Conservation (phyloP, 1,140 invertebrate species). For the Hycleus cichorii region DNA sequence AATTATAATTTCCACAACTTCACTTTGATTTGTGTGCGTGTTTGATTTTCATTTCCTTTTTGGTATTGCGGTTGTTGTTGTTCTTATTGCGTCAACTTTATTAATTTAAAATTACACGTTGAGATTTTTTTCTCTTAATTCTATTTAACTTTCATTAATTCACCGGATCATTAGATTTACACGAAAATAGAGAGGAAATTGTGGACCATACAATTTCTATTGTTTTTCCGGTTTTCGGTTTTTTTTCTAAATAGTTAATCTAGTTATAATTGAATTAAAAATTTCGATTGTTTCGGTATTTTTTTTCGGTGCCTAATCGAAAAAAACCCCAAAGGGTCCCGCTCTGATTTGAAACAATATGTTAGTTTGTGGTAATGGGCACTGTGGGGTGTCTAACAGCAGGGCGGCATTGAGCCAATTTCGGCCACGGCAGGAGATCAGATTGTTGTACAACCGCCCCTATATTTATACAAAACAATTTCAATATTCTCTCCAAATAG, state of each 20-base stretch:
- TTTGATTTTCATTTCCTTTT: not conserved
- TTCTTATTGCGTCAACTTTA: no score
- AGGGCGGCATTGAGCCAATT: conserved; percentile 39
- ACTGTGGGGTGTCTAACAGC: conserved; percentile 27
- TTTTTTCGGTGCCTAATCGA: conserved; percentile 3
- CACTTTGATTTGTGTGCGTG: conserved; percentile 1
- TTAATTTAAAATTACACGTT: no score
- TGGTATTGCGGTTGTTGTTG: not conserved
- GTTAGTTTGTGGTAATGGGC: conserved; percentile 37
- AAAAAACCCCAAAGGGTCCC: conserved; percentile 25
- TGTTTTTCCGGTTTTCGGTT: not conserved
- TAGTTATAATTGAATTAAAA: conserved; percentile 28
- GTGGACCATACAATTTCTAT: not conserved
- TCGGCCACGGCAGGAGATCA: conserved; percentile 29
- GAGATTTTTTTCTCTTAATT: no score
- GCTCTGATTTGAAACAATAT: conserved; percentile 35
- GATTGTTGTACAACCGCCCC: conserved; percentile 12
- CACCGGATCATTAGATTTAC: no score
- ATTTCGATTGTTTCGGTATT: conserved; percentile 23
- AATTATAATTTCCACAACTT: conserved; percentile 3
- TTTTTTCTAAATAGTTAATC: not conserved
- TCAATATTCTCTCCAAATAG: not conserved
- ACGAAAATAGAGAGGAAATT: no score
- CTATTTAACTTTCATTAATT: no score
- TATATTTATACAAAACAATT: conserved; percentile 7